A percentile compares a stretch with the other conserved stretches of the same genome.
phyloP scores from a whole-genome alignment of 2,113 vertebrate species.

The Agelaius tricolor region DNA sequence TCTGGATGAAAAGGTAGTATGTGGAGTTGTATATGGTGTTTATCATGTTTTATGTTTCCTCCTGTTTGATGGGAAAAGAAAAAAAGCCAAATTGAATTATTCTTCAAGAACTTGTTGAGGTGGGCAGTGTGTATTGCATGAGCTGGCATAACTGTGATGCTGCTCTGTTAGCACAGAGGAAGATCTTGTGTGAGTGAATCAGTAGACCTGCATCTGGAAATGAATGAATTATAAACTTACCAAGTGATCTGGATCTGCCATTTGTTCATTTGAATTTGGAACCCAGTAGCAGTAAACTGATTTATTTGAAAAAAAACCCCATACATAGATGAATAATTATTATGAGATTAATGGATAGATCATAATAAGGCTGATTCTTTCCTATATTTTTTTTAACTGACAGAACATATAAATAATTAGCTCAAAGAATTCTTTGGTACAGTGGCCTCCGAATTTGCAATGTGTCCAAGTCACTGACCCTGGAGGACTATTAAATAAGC shows the following conservation, averaged over 20 bases:
- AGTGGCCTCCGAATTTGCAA: not conserved
- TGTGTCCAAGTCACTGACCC: not conserved
- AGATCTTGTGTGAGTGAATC: not conserved
- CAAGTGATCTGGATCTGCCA: not conserved
- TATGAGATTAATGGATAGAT: not conserved
- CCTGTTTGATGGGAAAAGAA: not conserved
- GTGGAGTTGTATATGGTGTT: not conserved
- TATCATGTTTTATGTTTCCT: not conserved
- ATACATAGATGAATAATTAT: not conserved
- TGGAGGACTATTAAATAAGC: not conserved
- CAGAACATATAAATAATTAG: not conserved
- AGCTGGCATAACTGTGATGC: not conserved
- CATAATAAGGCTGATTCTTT: not conserved
- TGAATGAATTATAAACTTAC: not conserved
- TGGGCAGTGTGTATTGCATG: not conserved
- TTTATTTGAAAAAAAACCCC: accelerated
- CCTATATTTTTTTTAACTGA: not conserved
- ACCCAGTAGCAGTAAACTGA: not conserved
- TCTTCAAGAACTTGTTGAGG: not conserved
- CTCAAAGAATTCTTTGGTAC: not conserved
- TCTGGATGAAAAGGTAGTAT: not conserved
- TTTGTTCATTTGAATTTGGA: not conserved
- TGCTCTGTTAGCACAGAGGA: not conserved
- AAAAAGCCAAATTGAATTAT: not conserved
- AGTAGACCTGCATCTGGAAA: not conserved